Evolutionary conservation across 2,888 invertebrate species (phyloP), one percentile per base, ranked within the genome.

Genomic region (Branchellion lobata): DNA sequence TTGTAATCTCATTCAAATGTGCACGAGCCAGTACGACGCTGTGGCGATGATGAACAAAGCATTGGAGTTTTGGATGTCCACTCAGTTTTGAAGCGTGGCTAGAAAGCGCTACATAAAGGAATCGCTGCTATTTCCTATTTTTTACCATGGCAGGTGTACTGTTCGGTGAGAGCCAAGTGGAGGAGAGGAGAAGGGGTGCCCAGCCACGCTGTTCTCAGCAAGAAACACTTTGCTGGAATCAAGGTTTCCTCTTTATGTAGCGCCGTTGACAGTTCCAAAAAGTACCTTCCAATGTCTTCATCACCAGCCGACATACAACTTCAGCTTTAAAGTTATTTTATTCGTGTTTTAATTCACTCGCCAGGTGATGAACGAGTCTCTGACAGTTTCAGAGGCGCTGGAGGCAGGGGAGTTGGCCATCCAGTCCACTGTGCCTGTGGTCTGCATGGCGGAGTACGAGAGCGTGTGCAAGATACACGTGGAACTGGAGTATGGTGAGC

Each of bases 151-250:
- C 51, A 82, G 82, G 73, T 82, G 1, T 82, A 76, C 73, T 82
- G 82, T 77, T 21, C 33, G 33, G 79, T 82, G 77, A 24, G 80
- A 33, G 77, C 81, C n/a, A 73, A 21, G 33, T 82, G 80, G 80
- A 34, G 33, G 24, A 79, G 81, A 36, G 51, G 79, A 5, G 80
- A 76, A 21, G 82, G 82, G 21, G 82, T 82, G 8, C 82, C 80
- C 21, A 80, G 82, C 47, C 81, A 76, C n/a, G 1, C 76, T 1
- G 34, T 82, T 3, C 40, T 72, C 29, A 82, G 81, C 61, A 51
- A 82, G 29, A 82, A 82, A 68, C 80, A 69, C 68, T 82, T 82
- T 53, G 81, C 82, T 34, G 82, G 82, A 40, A 82, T 82, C n/a
- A 81, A 82, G 79, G 82, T 82, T 33, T 27, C n/a, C n/a, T n/a